These are phyloP conservation scores for Drosophila guanche DNA, from an alignment of 1,140 invertebrate species.

Conservation along the genomic window DNA sequence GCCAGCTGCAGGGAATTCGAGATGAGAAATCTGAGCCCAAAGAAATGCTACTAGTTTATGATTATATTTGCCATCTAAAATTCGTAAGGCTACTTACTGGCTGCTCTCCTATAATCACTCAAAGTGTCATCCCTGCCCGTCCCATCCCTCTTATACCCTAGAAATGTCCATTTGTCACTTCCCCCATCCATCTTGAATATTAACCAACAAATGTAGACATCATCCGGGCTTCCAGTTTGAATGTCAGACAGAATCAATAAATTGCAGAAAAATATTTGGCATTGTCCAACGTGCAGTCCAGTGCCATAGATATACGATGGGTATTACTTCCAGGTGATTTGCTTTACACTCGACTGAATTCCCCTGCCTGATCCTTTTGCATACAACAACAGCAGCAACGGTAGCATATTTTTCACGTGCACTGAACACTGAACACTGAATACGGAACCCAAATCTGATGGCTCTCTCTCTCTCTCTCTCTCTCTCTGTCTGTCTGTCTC, in stretches of 20 bases:
- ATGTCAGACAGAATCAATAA: slow-evolving; percentile 80
- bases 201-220: slow-evolving; percentile 47
- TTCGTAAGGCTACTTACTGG: no score
- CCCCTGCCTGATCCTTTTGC: slow-evolving; percentile 34
- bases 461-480: background rate
- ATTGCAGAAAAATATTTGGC: slow-evolving; percentile 51
- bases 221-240: slow-evolving; percentile 48
- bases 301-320: slow-evolving; percentile 32
- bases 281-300: slow-evolving; percentile 28
- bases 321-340: slow-evolving; percentile 81
- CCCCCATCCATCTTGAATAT: background rate
- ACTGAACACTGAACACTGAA: slow-evolving; percentile 7
- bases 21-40: no score
- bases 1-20: no score
- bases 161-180: background rate
- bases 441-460: slow-evolving; percentile 9
- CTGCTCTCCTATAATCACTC: no score
- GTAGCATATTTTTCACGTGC: slow-evolving; percentile 60
- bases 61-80: no score
- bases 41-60: no score
- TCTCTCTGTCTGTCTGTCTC: no score
- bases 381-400: slow-evolving; percentile 11
- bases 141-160: no score
- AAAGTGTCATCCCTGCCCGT: no score
- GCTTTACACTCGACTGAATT: slow-evolving; percentile 64